Evolutionary conservation across 1,140 invertebrate genomes (phyloP).

Genomic region (Eupeodes corollae): DNA sequence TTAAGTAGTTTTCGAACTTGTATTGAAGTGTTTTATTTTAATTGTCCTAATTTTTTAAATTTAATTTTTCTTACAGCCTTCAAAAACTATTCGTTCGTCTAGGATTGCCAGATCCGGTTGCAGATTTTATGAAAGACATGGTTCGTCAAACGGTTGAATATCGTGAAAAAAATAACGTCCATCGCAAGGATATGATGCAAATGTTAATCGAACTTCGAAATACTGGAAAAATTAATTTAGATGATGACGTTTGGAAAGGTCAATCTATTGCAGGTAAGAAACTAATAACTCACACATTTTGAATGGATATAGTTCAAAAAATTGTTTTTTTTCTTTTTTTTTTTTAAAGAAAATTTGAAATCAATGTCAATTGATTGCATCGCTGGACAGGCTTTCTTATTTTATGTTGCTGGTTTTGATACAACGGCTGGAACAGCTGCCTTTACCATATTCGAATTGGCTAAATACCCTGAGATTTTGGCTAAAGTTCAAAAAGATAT

Average conservation of each 20-base stretch:
- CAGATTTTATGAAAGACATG: conserved; percentile 19
- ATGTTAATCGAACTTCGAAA: conserved; percentile 42
- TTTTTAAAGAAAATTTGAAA: conserved; percentile 14
- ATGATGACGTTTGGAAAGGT: conserved; percentile 15
- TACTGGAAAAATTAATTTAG: conserved; percentile 31
- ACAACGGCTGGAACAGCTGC: conserved; percentile 52
- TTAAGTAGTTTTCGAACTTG: no score
- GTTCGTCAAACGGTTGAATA: conserved; percentile 44
- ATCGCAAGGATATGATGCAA: conserved; percentile 45
- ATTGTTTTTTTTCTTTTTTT: not conserved
- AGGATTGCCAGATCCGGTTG: conserved; percentile 4
- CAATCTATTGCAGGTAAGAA: not conserved
- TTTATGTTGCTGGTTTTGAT: conserved; percentile 61
- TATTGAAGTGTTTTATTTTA: not conserved
- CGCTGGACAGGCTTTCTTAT: conserved; percentile 50
- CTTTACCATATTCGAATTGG: conserved; percentile 46
- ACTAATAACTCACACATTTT: no score
- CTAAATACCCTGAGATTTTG: conserved; percentile 47
- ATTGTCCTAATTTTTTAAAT: not conserved
- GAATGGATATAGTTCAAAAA: not conserved
- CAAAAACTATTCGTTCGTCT: conserved; percentile 7
- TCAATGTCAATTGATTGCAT: conserved; percentile 38
- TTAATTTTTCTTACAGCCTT: conserved; percentile 2
- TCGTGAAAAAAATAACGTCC: conserved; percentile 39
- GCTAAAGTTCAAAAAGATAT: conserved; percentile 47